Evolutionary conservation across 2,888 invertebrate species (phyloP), one percentile per base, ranked within the genome.

Genomic region (Trichopoda pennipes): DNA sequence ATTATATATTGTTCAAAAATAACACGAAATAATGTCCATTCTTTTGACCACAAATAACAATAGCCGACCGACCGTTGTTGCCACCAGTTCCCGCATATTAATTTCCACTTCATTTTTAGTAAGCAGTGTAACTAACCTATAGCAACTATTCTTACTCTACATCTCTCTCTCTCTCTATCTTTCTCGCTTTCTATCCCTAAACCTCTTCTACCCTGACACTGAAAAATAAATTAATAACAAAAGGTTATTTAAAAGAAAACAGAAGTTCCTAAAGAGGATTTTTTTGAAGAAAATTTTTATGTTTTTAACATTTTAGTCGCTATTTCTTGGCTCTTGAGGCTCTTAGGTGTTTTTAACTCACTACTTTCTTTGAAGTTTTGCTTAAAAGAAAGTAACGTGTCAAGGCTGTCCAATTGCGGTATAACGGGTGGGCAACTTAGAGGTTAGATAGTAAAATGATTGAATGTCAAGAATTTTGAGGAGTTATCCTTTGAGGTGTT

Each of bases 91-190:
- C 44, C 44, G 14, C 53, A 10, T 60, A n/a, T 47, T 53, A 17
- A 12, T 42, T 60, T 35, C 44, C 49, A 42, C 64, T 72, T 44
- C 21, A 21, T 16, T 42, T 51, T 42, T 60, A 3, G 49, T 51
- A 63, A 38, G 35, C 21, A 66, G 73, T 74, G 68, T 74, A 74
- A 80, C 79, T 74, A 80, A 80, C 79, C 79, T 74, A 68, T 66
- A 79, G 66, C 68, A 68, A 79, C 73, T 55, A 79, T 51, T 28
- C 51, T 58, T 1, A 42, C 58, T 19, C 42, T 14, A n/a, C 28
- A 6, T 28, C 28, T 28, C 28, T 28, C 4, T 28, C 28, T 28
- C 28, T 28, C 28, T 8, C 32, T n/a, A 32, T n/a, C 68, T 53
- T 6, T 28, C 42, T 19, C 51, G 53, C 1, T 42, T 51, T 19